Conservation (phyloP, 37 sponge, comb jelly and placozoan genomes). For the Cliona cf. orientalis region DNA sequence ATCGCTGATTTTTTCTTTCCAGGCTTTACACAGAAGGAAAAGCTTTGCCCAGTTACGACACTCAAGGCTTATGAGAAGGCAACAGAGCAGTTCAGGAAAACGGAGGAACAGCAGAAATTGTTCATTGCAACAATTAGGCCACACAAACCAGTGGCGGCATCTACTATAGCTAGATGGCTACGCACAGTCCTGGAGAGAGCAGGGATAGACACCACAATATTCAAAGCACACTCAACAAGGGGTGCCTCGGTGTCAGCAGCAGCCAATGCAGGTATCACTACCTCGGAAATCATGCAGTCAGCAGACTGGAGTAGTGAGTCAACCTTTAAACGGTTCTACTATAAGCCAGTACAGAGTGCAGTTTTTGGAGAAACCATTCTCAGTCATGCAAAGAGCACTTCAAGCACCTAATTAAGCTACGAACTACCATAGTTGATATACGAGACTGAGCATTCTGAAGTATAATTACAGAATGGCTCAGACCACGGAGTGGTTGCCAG, state of each 20-base stretch:
- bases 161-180: constrained; percentile 46
- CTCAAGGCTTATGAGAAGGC: constrained; percentile 8
- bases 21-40: too few relatives aligned
- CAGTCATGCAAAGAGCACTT: too few relatives aligned
- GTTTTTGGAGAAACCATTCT: constrained; percentile 1
- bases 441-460: too few relatives aligned
- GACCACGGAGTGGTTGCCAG: too few relatives aligned
- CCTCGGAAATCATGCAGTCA: constrained; percentile 27
- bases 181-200: constrained; percentile 4
- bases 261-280: constrained; percentile 11
- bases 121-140: constrained; percentile 29
- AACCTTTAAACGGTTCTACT: constrained; percentile 28
- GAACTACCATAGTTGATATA: too few relatives aligned
- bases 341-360: neutral
- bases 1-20: constrained; percentile 18
- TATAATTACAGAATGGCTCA: too few relatives aligned
- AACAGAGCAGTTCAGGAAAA: neutral
- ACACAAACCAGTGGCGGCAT: constrained; percentile 18
- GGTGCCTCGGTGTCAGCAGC: constrained; percentile 32
- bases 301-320: constrained; percentile 46
- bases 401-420: too few relatives aligned
- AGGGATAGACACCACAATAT: constrained; percentile 37
- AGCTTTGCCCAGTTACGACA: constrained; percentile 39
- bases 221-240: constrained; percentile 47
- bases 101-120: neutral